These are phyloP conservation scores for Teleiodes luculella DNA, from an alignment of 2,888 invertebrate species.

Conservation along the genomic window DNA sequence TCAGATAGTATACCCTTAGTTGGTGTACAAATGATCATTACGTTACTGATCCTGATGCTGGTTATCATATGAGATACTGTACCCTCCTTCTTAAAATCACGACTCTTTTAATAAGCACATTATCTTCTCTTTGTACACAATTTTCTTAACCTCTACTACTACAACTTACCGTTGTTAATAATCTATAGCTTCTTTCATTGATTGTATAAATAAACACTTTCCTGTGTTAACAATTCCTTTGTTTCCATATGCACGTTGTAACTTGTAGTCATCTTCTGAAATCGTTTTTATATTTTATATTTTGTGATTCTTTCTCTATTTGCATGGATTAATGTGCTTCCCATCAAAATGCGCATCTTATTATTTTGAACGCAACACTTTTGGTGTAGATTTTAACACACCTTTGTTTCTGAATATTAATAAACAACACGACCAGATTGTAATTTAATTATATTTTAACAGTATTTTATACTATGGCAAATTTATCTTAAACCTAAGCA, in stretches of 20 bases:
- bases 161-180: slow-evolving; percentile 35
- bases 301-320: slow-evolving; percentile 18
- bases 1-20: slow-evolving; percentile 37
- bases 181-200: slow-evolving; percentile 25
- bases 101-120: slow-evolving; percentile 41
- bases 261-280: slow-evolving; percentile 30
- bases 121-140: slow-evolving; percentile 44
- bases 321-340: slow-evolving; percentile 45
- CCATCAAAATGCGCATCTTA: slow-evolving; percentile 34
- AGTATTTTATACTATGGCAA: slow-evolving; percentile 11
- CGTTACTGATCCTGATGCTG: slow-evolving; percentile 21
- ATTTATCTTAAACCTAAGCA: slow-evolving; percentile 35
- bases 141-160: slow-evolving; percentile 39
- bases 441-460: slow-evolving; percentile 17
- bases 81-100: slow-evolving; percentile 38
- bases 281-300: slow-evolving; percentile 28
- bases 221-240: slow-evolving; percentile 3
- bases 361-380: slow-evolving; percentile 34
- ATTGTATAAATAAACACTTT: background rate
- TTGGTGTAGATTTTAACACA: slow-evolving; percentile 25
- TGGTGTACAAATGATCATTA: slow-evolving; percentile 28
- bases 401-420: slow-evolving; percentile 26
- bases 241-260: slow-evolving; percentile 38
- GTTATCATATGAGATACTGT: slow-evolving; percentile 53
- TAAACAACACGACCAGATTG: slow-evolving; percentile 76